A percentile compares a stretch with the other conserved stretches of the same genome.
Conservation (phyloP, 2,888 invertebrate species). For the Drosophila villosipedis region DNA sequence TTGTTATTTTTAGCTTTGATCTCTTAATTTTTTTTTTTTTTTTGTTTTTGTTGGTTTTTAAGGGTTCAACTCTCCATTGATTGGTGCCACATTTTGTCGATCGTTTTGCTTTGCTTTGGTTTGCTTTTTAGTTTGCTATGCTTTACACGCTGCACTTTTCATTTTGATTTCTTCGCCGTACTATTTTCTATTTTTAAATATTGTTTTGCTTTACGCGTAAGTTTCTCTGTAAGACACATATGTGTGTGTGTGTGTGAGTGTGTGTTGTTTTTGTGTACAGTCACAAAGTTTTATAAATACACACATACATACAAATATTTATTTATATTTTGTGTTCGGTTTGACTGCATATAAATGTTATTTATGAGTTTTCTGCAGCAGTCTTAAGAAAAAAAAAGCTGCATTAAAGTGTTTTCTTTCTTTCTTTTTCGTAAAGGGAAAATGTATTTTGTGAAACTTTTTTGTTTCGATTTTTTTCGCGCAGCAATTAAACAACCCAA, state of each 20-base stretch:
- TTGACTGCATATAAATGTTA: conserved; percentile 64
- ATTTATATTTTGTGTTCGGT: conserved; percentile 32
- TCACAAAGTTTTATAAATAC: conserved; percentile 56
- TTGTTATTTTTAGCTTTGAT: conserved; percentile 57
- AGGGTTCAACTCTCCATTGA: conserved; percentile 73
- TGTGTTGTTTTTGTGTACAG: conserved; percentile 56
- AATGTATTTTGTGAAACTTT: not conserved
- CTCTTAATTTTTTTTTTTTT: conserved; percentile 27
- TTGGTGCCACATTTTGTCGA: conserved; percentile 60
- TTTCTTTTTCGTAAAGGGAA: conserved; percentile 45
- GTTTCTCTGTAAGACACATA: conserved; percentile 57
- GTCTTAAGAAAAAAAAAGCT: conserved; percentile 24
- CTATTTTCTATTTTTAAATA: conserved; percentile 69
- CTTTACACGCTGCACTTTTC: conserved; percentile 67
- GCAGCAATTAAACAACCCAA: conserved; percentile 2
- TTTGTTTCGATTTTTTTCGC: not conserved
- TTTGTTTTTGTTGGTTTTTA: conserved; percentile 10
- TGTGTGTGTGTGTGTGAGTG: conserved; percentile 4
- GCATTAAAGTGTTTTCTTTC: not conserved
- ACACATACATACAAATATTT: conserved; percentile 7
- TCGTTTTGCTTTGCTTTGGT: conserved; percentile 18
- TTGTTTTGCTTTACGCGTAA: conserved; percentile 74
- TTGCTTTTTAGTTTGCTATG: conserved; percentile 24
- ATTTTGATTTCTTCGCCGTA: conserved; percentile 65
- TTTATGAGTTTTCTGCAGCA: conserved; percentile 79